phyloP scores from a whole-genome alignment of 2,888 invertebrate species.

The Volucella bombylans region DNA sequence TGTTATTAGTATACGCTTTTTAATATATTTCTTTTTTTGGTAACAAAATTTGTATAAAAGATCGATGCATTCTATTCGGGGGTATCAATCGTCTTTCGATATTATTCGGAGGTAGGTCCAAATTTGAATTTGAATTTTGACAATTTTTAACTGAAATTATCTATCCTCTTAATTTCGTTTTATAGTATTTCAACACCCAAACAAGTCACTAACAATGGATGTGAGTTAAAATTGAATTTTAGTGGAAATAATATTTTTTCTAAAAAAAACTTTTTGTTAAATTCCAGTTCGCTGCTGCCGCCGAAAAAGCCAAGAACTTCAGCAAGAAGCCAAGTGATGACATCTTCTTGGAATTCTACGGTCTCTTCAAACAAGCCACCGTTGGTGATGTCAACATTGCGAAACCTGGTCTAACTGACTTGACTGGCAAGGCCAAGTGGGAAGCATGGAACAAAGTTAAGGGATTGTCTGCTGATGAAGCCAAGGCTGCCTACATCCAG shows the following conservation, averaged over 20 bases:
- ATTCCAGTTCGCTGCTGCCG: constrained; percentile 87
- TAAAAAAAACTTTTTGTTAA: neutral
- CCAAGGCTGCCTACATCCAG: constrained; percentile 91
- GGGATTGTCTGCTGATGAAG: constrained; percentile 89
- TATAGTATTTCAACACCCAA: constrained; percentile 8
- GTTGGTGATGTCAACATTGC: constrained; percentile 92
- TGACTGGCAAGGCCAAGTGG: constrained; percentile 97
- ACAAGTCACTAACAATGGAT: constrained; percentile 58
- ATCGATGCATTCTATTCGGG: neutral
- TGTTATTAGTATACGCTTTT: neutral
- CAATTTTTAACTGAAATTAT: neutral
- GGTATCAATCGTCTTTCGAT: constrained; percentile 22
- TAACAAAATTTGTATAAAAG: constrained; percentile 47
- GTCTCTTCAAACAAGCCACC: constrained; percentile 92
- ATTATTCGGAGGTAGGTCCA: constrained; percentile 26
- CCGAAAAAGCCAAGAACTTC: constrained; percentile 89
- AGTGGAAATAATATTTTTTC: neutral
- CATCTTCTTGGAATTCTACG: constrained; percentile 93
- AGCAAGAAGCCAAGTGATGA: constrained; percentile 89
- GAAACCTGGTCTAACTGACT: constrained; percentile 92
- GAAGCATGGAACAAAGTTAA: constrained; percentile 94
- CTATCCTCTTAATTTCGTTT: neutral
- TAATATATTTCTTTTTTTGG: neutral
- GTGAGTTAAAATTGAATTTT: constrained; percentile 52
- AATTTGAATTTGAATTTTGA: neutral